These are phyloP conservation scores for Sebastes oblongus DNA, from an alignment of 2,797 vertebrate genomes.

Conservation along the genomic window DNA sequence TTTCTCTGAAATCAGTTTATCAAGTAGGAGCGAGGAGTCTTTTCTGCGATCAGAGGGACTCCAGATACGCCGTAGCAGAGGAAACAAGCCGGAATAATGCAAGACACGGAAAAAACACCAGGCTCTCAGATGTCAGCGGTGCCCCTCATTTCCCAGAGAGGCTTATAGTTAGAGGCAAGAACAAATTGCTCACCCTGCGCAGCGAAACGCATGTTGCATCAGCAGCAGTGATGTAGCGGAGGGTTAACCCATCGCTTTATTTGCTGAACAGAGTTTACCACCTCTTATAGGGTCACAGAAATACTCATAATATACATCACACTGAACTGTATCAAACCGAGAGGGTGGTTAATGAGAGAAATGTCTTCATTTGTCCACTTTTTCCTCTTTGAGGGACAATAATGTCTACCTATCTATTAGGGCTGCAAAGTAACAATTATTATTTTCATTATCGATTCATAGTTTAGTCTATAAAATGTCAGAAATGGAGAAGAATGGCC, in stretches of 20 bases:
- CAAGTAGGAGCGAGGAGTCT: neutral
- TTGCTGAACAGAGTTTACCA: neutral
- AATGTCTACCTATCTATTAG: neutral
- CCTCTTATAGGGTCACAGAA: neutral
- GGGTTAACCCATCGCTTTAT: neutral
- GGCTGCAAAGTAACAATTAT: neutral
- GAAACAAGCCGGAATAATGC: conserved; percentile 16
- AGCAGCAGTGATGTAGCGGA: neutral
- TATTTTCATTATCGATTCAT: neutral
- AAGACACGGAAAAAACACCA: conserved; percentile 6
- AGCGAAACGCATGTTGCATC: conserved; percentile 1
- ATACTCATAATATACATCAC: neutral
- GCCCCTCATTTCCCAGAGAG: conserved; percentile 16
- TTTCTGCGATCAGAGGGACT: neutral
- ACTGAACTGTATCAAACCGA: neutral
- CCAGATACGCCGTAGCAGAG: conserved; percentile 2
- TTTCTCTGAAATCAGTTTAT: conserved; percentile 19
- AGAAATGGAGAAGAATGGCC: neutral
- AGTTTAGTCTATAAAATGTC: neutral
- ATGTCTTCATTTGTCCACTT: neutral
- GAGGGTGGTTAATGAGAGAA: neutral
- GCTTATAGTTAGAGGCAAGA: conserved; percentile 30
- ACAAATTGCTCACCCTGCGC: conserved; percentile 21
- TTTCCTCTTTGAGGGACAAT: neutral
- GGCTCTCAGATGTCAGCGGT: conserved; percentile 12